These are phyloP conservation scores for Hemaris fuciformis DNA, from an alignment of 2,888 invertebrate species.

Conservation along the genomic window DNA sequence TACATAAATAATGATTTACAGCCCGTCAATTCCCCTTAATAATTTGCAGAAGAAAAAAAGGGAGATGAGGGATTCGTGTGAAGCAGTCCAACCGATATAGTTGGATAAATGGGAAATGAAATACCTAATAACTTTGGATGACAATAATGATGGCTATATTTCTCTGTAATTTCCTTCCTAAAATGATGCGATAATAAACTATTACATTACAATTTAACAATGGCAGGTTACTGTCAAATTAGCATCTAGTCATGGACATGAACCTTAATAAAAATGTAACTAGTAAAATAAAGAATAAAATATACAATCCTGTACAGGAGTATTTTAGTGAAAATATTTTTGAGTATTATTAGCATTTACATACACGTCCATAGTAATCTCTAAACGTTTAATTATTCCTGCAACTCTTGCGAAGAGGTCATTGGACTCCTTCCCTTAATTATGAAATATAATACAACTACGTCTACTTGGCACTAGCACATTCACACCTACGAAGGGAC, in stretches of 20 bases:
- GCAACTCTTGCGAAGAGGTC: neutral
- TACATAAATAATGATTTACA: too few species aligned
- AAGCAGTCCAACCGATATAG: too few species aligned
- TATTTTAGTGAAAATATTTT: neutral
- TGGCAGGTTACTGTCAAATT: too few species aligned
- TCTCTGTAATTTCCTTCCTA: too few species aligned
- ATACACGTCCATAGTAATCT: neutral
- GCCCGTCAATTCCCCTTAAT: too few species aligned
- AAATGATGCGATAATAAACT: too few species aligned
- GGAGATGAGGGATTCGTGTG: too few species aligned
- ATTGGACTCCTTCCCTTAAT: neutral
- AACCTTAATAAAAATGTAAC: neutral
- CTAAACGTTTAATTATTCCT: neutral
- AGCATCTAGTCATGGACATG: neutral
- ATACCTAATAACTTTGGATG: too few species aligned
- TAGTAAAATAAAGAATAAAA: neutral
- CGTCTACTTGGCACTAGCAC: conserved; percentile 38
- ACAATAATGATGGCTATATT: too few species aligned
- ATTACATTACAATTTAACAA: too few species aligned
- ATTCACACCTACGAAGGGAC: conserved; percentile 18
- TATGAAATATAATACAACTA: conserved; percentile 16
- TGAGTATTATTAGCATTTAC: neutral
- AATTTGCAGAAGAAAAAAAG: too few species aligned
- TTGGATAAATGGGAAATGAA: too few species aligned
- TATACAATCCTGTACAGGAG: neutral